Conservation (phyloP, 2,888 invertebrate genomes). For the Hydrotaea diabolus region DNA sequence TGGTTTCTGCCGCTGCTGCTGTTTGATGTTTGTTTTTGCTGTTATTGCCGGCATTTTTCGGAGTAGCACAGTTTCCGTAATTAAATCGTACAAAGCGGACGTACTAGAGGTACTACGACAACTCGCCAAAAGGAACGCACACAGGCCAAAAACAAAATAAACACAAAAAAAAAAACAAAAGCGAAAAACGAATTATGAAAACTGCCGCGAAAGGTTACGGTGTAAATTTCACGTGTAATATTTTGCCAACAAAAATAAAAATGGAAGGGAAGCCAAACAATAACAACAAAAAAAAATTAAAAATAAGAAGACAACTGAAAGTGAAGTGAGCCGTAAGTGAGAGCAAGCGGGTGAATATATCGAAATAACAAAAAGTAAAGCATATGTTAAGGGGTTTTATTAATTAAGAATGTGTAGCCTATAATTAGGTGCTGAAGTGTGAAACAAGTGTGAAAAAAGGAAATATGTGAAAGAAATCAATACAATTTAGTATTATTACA, state of each 20-base stretch:
- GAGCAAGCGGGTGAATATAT: not conserved
- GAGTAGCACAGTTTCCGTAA: slow-evolving; percentile 68
- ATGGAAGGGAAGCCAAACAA: no score
- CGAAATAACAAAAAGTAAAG: slow-evolving; percentile 24
- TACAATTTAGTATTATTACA: no score
- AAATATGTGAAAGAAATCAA: not conserved
- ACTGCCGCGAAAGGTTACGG: slow-evolving; percentile 41
- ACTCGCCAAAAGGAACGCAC: not conserved
- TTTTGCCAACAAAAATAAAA: slow-evolving; percentile 41
- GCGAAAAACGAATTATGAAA: not conserved
- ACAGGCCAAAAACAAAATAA: not conserved
- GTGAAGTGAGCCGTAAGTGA: not conserved
- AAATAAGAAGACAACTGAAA: slow-evolving; percentile 4
- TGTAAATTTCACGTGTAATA: slow-evolving; percentile 64
- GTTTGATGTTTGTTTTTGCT: slow-evolving; percentile 64
- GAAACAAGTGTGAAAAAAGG: not conserved
- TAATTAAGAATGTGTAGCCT: slow-evolving; percentile 13
- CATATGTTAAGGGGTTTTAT: slow-evolving; percentile 22
- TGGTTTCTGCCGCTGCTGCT: slow-evolving; percentile 28
- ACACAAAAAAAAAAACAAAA: not conserved
- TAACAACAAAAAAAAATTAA: slow-evolving; percentile 13
- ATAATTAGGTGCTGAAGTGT: slow-evolving; percentile 13
- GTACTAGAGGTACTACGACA: slow-evolving; percentile 49
- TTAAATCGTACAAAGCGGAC: slow-evolving; percentile 68
- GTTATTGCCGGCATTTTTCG: slow-evolving; percentile 65